phyloP scores from a whole-genome alignment of 2,797 vertebrate species.

The Ctenochaetus hawaiiensis region DNA sequence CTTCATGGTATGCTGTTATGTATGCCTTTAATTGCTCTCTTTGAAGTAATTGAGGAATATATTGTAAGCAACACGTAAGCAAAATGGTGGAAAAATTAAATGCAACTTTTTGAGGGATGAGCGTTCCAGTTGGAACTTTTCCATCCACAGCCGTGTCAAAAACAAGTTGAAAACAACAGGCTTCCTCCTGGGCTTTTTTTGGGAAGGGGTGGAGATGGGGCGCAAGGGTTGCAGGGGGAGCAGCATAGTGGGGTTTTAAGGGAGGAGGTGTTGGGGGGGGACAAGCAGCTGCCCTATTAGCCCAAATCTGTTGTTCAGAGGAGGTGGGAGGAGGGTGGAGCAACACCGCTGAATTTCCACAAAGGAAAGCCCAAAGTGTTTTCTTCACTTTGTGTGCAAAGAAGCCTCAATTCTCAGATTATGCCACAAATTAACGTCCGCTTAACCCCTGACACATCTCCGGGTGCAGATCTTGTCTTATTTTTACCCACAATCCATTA shows the following conservation, averaged over 20 bases:
- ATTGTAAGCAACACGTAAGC: constrained; percentile 14
- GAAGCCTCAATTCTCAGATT: constrained; percentile 45
- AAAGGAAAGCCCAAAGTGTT: constrained; percentile 65
- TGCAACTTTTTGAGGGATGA: constrained; percentile 30
- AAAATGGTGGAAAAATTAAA: constrained; percentile 40
- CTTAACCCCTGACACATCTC: constrained; percentile 62
- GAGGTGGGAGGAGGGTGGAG: constrained; percentile 74
- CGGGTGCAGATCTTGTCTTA: constrained; percentile 28
- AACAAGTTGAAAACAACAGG: constrained; percentile 76
- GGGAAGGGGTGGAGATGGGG: constrained; percentile 38
- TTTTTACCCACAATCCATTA: constrained; percentile 64
- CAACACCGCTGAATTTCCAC: constrained; percentile 71
- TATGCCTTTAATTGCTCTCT: constrained; percentile 30
- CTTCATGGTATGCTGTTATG: constrained; percentile 10
- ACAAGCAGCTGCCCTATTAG: constrained; percentile 82
- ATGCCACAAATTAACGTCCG: constrained; percentile 45
- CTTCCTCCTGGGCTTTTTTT: constrained; percentile 68
- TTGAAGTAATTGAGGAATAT: constrained; percentile 35
- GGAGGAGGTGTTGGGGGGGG: constrained; percentile 36
- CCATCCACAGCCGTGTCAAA: constrained; percentile 57
- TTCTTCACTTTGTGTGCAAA: constrained; percentile 56
- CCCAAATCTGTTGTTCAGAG: constrained; percentile 81
- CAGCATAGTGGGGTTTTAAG: constrained; percentile 47
- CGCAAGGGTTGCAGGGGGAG: constrained; percentile 68
- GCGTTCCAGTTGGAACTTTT: constrained; percentile 58